phyloP scores from a whole-genome alignment of 1,140 invertebrate species.

The Drosophila quadrilineata region DNA sequence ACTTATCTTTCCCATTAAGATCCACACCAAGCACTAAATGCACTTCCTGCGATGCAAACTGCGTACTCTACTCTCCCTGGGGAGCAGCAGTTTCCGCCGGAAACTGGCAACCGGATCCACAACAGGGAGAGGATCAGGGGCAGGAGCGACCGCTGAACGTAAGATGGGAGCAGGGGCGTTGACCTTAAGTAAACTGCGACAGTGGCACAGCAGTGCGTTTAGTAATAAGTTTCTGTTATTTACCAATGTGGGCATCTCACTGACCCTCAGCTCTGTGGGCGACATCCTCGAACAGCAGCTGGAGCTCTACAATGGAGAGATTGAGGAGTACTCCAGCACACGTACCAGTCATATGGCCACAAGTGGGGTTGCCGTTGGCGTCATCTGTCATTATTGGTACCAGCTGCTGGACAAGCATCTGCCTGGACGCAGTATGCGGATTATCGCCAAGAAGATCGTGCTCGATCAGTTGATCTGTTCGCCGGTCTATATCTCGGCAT shows the following conservation, averaged over 20 bases:
- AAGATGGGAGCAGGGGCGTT: constrained; percentile 11
- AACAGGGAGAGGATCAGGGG: background rate
- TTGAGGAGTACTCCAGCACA: constrained; percentile 85
- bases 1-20: background rate
- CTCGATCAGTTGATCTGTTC: constrained; percentile 94
- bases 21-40: background rate
- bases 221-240: constrained; percentile 89
- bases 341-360: constrained; percentile 90
- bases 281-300: constrained; percentile 93
- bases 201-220: constrained; percentile 82
- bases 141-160: background rate
- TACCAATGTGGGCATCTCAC: constrained; percentile 93
- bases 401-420: constrained; percentile 85
- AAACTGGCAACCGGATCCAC: background rate
- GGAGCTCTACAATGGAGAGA: constrained; percentile 86
- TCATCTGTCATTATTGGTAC: constrained; percentile 95
- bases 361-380: constrained; percentile 88
- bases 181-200: constrained; percentile 44
- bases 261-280: constrained; percentile 88
- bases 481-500: constrained; percentile 90
- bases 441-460: constrained; percentile 92
- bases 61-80: constrained; percentile 13
- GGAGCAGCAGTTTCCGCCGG: constrained; percentile 7
- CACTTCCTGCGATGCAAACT: constrained; percentile 27
- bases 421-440: constrained; percentile 85